A percentile compares a stretch with the other conserved stretches of the same genome.
phyloP scores from a whole-genome alignment of 1,140 invertebrate species.

The Branchinecta lindahli region DNA sequence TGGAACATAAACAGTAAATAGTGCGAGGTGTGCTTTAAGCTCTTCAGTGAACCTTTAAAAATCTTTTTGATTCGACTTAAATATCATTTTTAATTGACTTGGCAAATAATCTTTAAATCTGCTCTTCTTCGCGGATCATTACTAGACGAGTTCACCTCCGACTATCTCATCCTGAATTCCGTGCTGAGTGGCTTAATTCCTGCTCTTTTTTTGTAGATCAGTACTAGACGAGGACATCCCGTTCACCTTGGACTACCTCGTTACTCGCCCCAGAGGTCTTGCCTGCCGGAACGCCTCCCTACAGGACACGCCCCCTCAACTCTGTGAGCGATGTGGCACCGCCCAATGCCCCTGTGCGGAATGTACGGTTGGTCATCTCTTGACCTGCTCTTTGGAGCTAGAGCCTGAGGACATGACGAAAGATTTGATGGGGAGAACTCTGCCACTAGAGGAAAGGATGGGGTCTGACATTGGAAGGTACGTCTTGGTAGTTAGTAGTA shows the following conservation, averaged over 20 bases:
- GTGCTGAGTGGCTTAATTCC: too few species aligned
- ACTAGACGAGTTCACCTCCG: too few species aligned
- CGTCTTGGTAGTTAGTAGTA: too few species aligned
- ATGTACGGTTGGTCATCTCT: background rate
- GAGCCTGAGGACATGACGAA: background rate
- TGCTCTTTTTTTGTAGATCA: background rate
- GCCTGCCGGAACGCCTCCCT: background rate
- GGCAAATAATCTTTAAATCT: too few species aligned
- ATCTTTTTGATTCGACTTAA: too few species aligned
- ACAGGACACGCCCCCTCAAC: background rate
- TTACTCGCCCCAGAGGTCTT: background rate
- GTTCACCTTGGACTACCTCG: background rate
- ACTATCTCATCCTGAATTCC: too few species aligned
- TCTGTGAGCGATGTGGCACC: background rate
- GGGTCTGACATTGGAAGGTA: too few species aligned
- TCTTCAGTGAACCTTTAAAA: too few species aligned
- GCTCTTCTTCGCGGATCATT: too few species aligned
- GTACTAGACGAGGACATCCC: background rate
- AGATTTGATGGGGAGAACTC: background rate
- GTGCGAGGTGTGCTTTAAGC: too few species aligned
- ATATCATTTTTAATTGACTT: too few species aligned
- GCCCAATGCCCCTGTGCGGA: background rate
- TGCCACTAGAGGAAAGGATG: background rate
- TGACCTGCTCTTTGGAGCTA: background rate
- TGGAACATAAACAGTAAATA: too few species aligned